Evolutionary conservation across 2,113 vertebrate species (phyloP).

Genomic region (Nyctibius bracteatus): DNA sequence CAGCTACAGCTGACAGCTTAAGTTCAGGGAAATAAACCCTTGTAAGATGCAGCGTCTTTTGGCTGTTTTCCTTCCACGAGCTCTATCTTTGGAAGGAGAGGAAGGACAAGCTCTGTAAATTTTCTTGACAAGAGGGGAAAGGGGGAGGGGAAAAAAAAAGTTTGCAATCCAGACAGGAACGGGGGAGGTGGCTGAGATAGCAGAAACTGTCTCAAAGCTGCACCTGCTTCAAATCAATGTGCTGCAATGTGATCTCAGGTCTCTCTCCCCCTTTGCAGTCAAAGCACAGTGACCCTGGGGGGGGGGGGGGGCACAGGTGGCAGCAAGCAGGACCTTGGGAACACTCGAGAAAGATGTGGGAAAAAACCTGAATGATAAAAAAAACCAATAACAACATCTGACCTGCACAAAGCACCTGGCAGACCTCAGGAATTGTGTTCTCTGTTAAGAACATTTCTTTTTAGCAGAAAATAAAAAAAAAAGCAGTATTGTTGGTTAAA

Average conservation of each 20-base stretch:
- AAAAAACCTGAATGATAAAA: background rate
- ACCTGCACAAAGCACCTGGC: background rate
- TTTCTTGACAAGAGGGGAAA: slow-evolving; percentile 43
- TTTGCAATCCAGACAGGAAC: slow-evolving; percentile 41
- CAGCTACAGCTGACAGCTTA: background rate
- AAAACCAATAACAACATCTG: background rate
- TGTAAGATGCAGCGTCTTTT: background rate
- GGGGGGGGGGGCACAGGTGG: background rate
- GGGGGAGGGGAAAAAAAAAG: background rate
- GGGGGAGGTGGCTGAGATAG: slow-evolving; percentile 58
- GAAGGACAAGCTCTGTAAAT: slow-evolving; percentile 53
- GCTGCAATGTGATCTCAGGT: slow-evolving; percentile 7
- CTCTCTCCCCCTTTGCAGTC: background rate
- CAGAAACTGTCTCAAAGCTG: slow-evolving; percentile 27
- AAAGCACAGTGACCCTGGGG: background rate
- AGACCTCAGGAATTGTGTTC: background rate
- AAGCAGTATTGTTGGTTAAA: background rate
- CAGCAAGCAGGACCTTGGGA: slow-evolving; percentile 14
- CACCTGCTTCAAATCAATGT: slow-evolving; percentile 42
- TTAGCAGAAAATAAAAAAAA: background rate
- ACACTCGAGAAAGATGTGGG: background rate
- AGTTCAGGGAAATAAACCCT: background rate
- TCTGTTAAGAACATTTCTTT: background rate
- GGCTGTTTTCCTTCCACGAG: slow-evolving; percentile 3
- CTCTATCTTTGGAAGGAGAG: slow-evolving; percentile 37